Percentiles rank a stretch among this genome's conserved stretches.
phyloP scores from a whole-genome alignment of 2,888 invertebrate species.

The Halocaridina rubra region DNA sequence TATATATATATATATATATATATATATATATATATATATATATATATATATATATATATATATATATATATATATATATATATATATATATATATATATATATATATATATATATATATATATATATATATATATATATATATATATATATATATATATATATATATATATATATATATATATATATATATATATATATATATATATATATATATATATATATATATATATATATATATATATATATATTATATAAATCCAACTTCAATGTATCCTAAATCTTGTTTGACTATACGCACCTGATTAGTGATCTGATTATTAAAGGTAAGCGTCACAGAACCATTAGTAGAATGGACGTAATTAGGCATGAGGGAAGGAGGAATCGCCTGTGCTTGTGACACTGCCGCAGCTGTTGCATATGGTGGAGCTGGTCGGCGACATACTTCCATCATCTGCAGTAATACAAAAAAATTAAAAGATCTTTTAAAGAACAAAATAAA shows the following conservation, averaged over 20 bases:
- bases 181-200: too few species aligned
- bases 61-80: too few species aligned
- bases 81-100: too few species aligned
- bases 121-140: too few species aligned
- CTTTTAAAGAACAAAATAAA: neutral
- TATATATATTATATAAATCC: neutral
- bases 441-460: constrained; percentile 88
- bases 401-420: constrained; percentile 47
- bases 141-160: too few species aligned
- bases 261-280: neutral
- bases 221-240: neutral
- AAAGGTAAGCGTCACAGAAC: constrained; percentile 92
- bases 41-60: too few species aligned
- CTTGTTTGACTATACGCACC: constrained; percentile 68
- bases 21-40: too few species aligned
- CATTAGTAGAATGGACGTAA: constrained; percentile 81
- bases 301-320: constrained; percentile 81
- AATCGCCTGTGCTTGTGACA: constrained; percentile 59
- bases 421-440: constrained; percentile 71
- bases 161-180: too few species aligned
- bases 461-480: neutral
- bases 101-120: too few species aligned
- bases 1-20: too few species aligned
- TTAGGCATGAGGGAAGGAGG: constrained; percentile 73
- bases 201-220: too few species aligned